Percentiles rank a stretch among this genome's conserved stretches.
Evolutionary conservation across 2,888 invertebrate species (phyloP).

Genomic region (Plusia festucae): DNA sequence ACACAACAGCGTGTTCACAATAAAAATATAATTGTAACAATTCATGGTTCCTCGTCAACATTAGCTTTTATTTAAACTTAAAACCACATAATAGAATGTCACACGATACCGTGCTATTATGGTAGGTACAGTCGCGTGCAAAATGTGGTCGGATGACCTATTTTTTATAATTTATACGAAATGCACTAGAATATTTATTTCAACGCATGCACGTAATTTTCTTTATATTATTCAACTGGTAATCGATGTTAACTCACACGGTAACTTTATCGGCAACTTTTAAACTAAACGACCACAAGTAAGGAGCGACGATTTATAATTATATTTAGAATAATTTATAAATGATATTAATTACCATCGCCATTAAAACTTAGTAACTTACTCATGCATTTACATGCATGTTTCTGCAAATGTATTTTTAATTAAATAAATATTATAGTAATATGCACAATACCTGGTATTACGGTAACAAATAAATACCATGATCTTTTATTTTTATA

Average conservation of each 20-base stretch:
- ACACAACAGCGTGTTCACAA: constrained; percentile 15
- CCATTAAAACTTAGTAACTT: neutral
- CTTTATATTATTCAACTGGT: neutral
- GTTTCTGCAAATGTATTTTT: neutral
- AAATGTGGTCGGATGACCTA: constrained; percentile 48
- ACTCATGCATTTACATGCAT: neutral
- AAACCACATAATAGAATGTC: constrained; percentile 31
- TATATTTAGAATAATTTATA: neutral
- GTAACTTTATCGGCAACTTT: neutral
- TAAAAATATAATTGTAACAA: constrained; percentile 9
- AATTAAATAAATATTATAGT: neutral
- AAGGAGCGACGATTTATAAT: neutral
- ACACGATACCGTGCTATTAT: constrained; percentile 13
- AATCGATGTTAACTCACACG: no score
- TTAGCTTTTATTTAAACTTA: constrained; percentile 32
- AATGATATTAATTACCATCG: neutral
- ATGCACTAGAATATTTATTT: neutral
- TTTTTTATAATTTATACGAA: neutral
- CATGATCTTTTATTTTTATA: no score
- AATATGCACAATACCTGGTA: no score
- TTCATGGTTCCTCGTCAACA: constrained; percentile 26
- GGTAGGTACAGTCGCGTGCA: constrained; percentile 44
- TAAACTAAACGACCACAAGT: neutral
- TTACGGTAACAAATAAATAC: no score
- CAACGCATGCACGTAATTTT: neutral